phyloP scores from a whole-genome alignment of 2,797 vertebrate species.

The Meda fulgida region DNA sequence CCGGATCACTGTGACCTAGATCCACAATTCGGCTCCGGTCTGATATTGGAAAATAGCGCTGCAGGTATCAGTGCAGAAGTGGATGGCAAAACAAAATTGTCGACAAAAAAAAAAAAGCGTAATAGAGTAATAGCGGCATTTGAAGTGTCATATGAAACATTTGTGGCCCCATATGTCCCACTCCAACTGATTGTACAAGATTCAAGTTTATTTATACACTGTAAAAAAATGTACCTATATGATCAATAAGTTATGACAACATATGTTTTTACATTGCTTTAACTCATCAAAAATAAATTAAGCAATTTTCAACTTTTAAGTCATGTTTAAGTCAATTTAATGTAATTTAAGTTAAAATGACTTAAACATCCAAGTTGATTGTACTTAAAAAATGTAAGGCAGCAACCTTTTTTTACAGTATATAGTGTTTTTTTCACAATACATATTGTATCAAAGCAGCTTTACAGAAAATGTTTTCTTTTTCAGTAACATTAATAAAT shows the following conservation, averaged over 20 bases:
- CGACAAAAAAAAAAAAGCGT: constrained; percentile 66
- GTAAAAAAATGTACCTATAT: no score
- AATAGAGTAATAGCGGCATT: constrained; percentile 80
- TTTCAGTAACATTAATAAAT: no score
- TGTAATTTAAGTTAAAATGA: no score
- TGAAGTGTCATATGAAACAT: constrained; percentile 79
- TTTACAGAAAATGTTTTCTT: background rate
- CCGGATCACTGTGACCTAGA: constrained; percentile 71
- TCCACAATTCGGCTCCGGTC: constrained; percentile 67
- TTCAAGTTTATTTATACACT: background rate
- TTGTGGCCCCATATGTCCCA: constrained; percentile 79
- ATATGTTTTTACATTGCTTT: no score
- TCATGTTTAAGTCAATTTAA: no score
- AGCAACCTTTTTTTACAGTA: no score
- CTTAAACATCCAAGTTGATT: no score
- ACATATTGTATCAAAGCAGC: background rate
- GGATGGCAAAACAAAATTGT: constrained; percentile 77
- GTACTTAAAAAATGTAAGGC: no score
- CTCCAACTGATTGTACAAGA: background rate
- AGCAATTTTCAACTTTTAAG: no score
- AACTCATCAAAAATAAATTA: no score
- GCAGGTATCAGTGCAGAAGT: constrained; percentile 68
- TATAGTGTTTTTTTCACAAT: background rate
- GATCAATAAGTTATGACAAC: no score
- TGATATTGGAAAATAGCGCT: constrained; percentile 72